A percentile compares a stretch with the other conserved stretches of the same genome.
Conservation (phyloP, 2,113 vertebrate species). For the Chionomys nivalis region DNA sequence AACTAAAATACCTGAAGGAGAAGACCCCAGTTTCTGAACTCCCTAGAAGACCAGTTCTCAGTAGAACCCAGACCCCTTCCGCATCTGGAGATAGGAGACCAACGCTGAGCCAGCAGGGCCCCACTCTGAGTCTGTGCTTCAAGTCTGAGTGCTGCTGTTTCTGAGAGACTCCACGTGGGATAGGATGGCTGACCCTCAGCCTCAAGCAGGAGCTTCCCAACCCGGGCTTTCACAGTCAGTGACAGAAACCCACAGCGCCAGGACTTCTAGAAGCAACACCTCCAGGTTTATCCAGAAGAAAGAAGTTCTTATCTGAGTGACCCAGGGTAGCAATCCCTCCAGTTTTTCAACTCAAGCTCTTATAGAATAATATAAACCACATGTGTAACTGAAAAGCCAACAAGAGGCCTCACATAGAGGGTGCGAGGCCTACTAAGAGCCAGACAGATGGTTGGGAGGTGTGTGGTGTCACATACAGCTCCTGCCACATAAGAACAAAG, state of each 20-base stretch:
- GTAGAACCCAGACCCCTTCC: neutral
- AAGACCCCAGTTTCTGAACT: slow-evolving; percentile 4
- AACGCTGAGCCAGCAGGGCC: neutral
- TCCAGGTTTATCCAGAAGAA: neutral
- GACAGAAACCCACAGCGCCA: neutral
- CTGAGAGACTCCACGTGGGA: neutral
- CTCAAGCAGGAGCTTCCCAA: neutral
- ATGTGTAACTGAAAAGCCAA: neutral
- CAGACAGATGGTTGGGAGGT: slow-evolving; percentile 69
- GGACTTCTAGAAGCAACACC: neutral
- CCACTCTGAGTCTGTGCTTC: neutral
- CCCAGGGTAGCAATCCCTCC: neutral
- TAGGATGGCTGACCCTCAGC: neutral
- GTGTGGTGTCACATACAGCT: neutral
- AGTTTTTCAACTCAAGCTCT: neutral
- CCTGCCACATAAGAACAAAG: neutral
- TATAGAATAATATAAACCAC: neutral
- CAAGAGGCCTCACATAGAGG: neutral
- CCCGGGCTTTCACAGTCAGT: no score
- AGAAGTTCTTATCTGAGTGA: neutral
- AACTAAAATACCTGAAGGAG: slow-evolving; percentile 10
- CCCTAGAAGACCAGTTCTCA: neutral
- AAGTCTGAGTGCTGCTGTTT: neutral
- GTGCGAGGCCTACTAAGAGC: neutral
- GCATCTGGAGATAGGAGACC: neutral